Base-by-base conservation (phyloP, 2,797 vertebrate genomes). In the Alcedo atthis region DNA sequence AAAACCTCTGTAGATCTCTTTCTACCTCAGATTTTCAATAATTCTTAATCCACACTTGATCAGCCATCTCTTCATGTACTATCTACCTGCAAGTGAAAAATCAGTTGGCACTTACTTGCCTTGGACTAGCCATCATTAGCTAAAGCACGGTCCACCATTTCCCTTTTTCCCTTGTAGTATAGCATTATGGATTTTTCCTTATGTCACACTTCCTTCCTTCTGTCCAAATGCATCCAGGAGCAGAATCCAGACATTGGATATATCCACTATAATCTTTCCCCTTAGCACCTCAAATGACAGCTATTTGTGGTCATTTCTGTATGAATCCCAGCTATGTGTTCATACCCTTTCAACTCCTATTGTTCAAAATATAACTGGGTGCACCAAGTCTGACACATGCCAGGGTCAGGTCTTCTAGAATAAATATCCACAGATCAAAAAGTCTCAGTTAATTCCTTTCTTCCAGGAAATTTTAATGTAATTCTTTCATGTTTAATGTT, bases 401-500 rank as follows among this genome's bases (percentile, higher is more conserved):
- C 78, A 76, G 54, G 15, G 8, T 42, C 59, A 87, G 74, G 45
- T 73, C 32, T 81, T 76, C 49, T 43, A 59, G 76, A 79, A 85
- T 45, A 66, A 70, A 54, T 78, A 91, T 33, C 5, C 58, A 55
- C 55, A 94, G 82, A 80, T 81, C 85, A 95, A 85, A 93, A 96
- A 66, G 28, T 51, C 30, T 69, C 26, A 53, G 76, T 43, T 70
- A 81, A 94, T 90, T 85, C 48, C 35, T 94, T 87, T 79, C 51
- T 73, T 43, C 75, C 53, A 43, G 5, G 20, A 35, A 51, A 49
- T 71, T 90, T 71, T 73, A 85, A 62, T 92, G 45, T 30, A 71
- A 87, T 81, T 81, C 75, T 89, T 92, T 87, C 54, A 53, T 92
- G 96, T 95, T 97, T 96, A 96, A 97, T 96, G 84, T 97, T 97